Conservation (phyloP, 2,888 invertebrate species). For the Lomographa bimaculata region DNA sequence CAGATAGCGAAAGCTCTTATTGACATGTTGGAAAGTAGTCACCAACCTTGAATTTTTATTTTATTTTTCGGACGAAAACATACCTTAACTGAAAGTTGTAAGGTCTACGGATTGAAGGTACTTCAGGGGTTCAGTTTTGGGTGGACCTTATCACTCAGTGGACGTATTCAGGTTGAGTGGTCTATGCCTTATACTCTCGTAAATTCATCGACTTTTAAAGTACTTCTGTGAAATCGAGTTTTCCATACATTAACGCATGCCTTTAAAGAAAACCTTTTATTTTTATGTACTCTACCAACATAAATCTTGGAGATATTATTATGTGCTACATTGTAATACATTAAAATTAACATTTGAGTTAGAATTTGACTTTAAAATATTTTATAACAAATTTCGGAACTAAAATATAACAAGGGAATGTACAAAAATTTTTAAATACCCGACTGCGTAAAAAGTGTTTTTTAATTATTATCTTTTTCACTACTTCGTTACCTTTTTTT, state of each 20-base stretch:
- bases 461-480: no score
- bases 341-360: no score
- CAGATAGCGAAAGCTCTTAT: conserved; percentile 81
- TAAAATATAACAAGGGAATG: no score
- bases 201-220: not conserved
- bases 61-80: conserved; percentile 34
- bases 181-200: conserved; percentile 5
- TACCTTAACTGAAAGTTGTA: conserved; percentile 34
- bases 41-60: conserved; percentile 40
- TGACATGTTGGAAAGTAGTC: conserved; percentile 80
- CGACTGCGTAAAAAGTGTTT: no score
- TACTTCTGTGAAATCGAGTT: conserved; percentile 1
- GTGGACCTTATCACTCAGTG: conserved; percentile 62
- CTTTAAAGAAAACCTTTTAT: no score
- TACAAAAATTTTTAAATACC: no score
- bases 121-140: conserved; percentile 46
- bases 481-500: no score
- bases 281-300: no score
- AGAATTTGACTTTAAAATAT: no score
- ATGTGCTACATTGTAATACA: no score
- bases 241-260: not conserved
- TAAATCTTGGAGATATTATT: no score
- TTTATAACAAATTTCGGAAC: no score
- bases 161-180: conserved; percentile 72
- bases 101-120: conserved; percentile 33